Percentiles rank a stretch among this genome's conserved stretches.
Conservation (phyloP, 2,113 vertebrate species). For the Rhinolophus sinicus region DNA sequence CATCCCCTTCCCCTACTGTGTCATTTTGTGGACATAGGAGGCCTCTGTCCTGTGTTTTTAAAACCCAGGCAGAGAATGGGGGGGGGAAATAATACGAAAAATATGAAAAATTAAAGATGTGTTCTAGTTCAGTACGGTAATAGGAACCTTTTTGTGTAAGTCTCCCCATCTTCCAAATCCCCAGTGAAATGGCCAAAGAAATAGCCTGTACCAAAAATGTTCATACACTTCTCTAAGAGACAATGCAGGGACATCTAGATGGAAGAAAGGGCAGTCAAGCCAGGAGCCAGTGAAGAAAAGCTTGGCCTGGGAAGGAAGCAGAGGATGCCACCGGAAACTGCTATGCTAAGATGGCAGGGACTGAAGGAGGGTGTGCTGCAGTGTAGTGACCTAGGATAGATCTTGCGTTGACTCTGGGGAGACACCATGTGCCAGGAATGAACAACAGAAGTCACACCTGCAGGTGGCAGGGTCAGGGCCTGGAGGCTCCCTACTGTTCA, state of each 20-base stretch:
- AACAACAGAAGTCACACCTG: neutral
- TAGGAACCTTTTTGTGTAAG: neutral
- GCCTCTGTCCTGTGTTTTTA: constrained; percentile 1
- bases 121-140: neutral
- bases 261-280: too few species aligned
- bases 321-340: neutral
- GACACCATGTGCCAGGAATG: neutral
- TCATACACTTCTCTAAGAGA: neutral
- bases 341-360: rapidly evolving
- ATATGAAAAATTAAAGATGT: neutral
- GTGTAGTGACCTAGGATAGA: neutral
- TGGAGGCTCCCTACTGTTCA: neutral
- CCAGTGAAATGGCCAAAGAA: neutral
- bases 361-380: neutral
- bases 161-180: neutral
- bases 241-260: neutral
- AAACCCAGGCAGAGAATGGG: neutral
- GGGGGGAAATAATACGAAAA: neutral
- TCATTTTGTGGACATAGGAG: constrained; percentile 20
- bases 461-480: too few species aligned
- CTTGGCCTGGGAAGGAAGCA: neutral
- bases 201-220: neutral
- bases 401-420: neutral
- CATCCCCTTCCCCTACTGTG: neutral
- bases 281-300: neutral